These are phyloP conservation scores for Panthera uncia DNA, from an alignment of 2,113 vertebrate species.

Conservation along the genomic window DNA sequence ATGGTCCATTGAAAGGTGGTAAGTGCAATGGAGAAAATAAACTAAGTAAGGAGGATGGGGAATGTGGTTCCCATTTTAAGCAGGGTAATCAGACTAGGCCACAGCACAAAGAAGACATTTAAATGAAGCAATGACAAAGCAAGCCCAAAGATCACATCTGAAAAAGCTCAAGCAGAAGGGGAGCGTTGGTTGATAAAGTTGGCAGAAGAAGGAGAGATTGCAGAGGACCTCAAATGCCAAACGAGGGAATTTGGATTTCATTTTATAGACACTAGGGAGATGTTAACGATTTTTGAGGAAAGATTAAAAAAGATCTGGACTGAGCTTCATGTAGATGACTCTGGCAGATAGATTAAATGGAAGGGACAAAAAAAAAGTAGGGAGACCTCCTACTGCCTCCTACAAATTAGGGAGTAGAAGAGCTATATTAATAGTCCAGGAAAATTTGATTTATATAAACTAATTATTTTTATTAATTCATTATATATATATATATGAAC, in stretches of 20 bases:
- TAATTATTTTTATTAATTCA: not conserved
- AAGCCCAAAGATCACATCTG: not conserved
- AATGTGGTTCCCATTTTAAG: not conserved
- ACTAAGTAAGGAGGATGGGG: not conserved
- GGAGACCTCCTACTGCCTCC: not conserved
- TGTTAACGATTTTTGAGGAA: slow-evolving; percentile 60
- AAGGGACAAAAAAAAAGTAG: not conserved
- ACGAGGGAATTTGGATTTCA: slow-evolving; percentile 57
- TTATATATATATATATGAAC: not conserved
- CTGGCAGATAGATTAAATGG: not conserved
- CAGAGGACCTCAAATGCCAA: slow-evolving; percentile 69
- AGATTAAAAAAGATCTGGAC: slow-evolving; percentile 46
- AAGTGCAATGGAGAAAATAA: not conserved
- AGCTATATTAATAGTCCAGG: not conserved
- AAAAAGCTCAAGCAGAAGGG: slow-evolving; percentile 48
- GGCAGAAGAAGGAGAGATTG: slow-evolving; percentile 59
- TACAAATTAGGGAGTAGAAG: not conserved
- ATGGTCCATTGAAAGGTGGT: not conserved
- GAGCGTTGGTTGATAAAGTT: slow-evolving; percentile 55
- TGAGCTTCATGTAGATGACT: slow-evolving; percentile 42
- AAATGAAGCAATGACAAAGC: not conserved
- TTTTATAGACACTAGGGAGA: slow-evolving; percentile 65
- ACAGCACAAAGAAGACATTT: not conserved
- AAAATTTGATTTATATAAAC: not conserved
- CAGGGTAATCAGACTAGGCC: not conserved